Evolutionary conservation across 23 tunicate genomes (phyloP), one percentile per base, ranked within the genome.

Genomic region (Oikopleura dioica): DNA sequence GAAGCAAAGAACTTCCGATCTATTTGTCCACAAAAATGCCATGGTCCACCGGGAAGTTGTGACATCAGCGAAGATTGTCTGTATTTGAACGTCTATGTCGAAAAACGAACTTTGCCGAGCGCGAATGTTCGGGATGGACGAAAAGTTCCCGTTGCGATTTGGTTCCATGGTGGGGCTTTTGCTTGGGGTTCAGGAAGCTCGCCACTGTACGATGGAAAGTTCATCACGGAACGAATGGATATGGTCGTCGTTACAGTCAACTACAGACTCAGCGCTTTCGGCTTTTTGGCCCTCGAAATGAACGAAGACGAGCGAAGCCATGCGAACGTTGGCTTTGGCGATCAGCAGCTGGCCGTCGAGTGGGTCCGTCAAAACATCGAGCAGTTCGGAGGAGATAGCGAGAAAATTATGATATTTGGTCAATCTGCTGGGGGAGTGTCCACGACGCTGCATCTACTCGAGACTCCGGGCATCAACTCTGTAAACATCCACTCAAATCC

Each of bases 141-240:
- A 63, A 63, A 23, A 16, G 2, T 28, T 2, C 31, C 72, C 2
- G 72, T 63, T 63, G 72, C 28, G 16, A 63, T 63, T 63, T 63
- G 72, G 72, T 63, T 63, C 58, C 36, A 77, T 33, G 72, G 51
- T 21, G 36, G 75, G 4, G 24, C n/a, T 24, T 63, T 63, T 63
- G 72, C 72, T 29, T 63, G 72, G 72, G 72, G 72, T 63, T 23
- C 31, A 23, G 72, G 72, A 2, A 26, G 72, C n/a, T 63, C 72
- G 31, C 72, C 72, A 63, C 72, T 63, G 2, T 63, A 63, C 31
- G 72, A 63, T 29, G 72, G 72, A 28, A 23, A 29, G 30, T 63
- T 12, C 26, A 29, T 63, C 4, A 29, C 30, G 30, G 31, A 23
- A 23, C 28, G 30, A 12, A 63, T 63, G 72, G 72, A 63, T 63